Evolutionary conservation across 2,797 vertebrate genomes (phyloP).

Genomic region (Ctenopoma kingsleyae): DNA sequence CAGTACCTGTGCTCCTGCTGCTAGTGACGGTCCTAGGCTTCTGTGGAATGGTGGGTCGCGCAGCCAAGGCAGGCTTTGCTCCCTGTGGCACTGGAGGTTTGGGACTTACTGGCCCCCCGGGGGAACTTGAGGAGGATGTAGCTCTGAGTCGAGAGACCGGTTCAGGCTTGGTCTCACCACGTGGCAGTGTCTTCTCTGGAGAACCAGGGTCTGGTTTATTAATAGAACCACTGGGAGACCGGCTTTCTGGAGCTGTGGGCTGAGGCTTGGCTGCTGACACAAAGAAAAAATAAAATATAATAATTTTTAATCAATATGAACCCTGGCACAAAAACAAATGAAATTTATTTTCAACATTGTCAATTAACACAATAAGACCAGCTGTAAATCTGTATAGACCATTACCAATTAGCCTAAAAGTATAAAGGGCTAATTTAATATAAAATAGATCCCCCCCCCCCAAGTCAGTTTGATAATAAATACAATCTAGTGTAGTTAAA

Average conservation of each 20-base stretch:
- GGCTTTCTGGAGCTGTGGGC: slow-evolving; percentile 80
- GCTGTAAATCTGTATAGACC: not conserved
- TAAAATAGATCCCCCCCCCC: too few species aligned
- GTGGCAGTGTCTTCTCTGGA: slow-evolving; percentile 85
- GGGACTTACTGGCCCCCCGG: slow-evolving; percentile 78
- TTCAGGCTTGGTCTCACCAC: slow-evolving; percentile 87
- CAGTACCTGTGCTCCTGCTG: slow-evolving; percentile 81
- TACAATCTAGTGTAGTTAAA: not conserved
- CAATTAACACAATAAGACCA: not conserved
- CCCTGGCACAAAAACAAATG: too few species aligned
- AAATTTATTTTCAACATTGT: not conserved
- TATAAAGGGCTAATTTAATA: too few species aligned
- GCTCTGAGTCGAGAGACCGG: slow-evolving; percentile 79
- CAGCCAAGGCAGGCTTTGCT: slow-evolving; percentile 87
- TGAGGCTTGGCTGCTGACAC: slow-evolving; percentile 79
- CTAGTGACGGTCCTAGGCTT: slow-evolving; percentile 87
- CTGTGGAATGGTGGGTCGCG: slow-evolving; percentile 90
- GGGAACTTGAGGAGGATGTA: slow-evolving; percentile 80
- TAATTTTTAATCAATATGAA: too few species aligned
- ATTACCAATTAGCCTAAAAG: not conserved
- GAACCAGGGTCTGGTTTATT: slow-evolving; percentile 80
- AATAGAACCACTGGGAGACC: slow-evolving; percentile 62
- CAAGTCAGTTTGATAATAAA: not conserved
- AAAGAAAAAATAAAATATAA: not conserved
- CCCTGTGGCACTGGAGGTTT: slow-evolving; percentile 90